Evolutionary conservation across 2,113 vertebrate genomes (phyloP), one percentile per base, ranked within the genome.

Genomic region (Neotoma lepida): DNA sequence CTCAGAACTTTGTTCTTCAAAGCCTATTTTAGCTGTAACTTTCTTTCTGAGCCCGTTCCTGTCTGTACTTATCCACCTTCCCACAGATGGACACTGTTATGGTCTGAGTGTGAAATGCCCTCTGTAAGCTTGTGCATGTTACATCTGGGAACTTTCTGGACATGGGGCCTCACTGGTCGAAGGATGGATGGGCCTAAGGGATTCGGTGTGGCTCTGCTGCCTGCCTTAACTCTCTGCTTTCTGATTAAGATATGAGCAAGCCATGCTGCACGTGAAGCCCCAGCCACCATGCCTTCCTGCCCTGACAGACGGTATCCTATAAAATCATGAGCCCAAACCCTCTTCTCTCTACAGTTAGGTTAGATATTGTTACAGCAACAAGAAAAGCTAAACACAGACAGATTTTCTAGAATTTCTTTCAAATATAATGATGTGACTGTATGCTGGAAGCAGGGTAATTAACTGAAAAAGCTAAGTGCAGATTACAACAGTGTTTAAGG

Each of bases 41-140:
- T 92, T 35, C 20, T 82, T 68, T 9, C 90, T 61, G 64, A 95
- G 95, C 66, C 93, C 61, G 82, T 46, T 86, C 39, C 41, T 92
- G 26, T 63, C 80, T 95, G 46, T 63, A 77, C 0, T 10, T 51
- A 49, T 90, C 12, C 84, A 39, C 68, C 44, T 77, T 85, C 33
- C 56, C 30, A 90, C 22, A 71, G 35, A 93, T 44, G 61, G 35
- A 51, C 73, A 30, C 39, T 68, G 44, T 28, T 87, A 71, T 6
- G 35, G 85, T 28, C n/a, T 5, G 22, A 54, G 28, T 71, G 35
- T 73, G 35, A 56, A 54, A 46, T n/a, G 10, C 9, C 30, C 84
- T 64, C 84, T 49, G 6, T 4, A 35, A 86, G 33, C 20, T 51
- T 63, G 26, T 51, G 63, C 8, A 26, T 51, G 18, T 30, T 73